Evolutionary conservation across 2,888 invertebrate genomes (phyloP).

Genomic region (Cenopis cana): DNA sequence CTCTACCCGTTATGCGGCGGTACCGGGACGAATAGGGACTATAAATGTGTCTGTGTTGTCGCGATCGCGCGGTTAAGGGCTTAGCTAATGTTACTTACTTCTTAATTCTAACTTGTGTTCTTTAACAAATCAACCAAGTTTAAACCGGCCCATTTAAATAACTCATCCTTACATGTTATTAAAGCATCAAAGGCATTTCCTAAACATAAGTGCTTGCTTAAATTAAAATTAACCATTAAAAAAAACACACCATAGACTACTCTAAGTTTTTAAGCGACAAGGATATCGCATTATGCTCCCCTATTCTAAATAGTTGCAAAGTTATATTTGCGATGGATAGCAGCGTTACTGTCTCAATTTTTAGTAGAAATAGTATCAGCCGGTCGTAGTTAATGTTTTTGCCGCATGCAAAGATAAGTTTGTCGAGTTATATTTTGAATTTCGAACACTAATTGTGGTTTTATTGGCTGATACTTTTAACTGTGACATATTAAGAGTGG

Average conservation of each 20-base stretch:
- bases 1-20: too few relatives aligned
- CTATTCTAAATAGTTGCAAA: conserved; percentile 45
- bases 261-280: conserved; percentile 57
- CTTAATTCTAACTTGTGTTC: too few relatives aligned
- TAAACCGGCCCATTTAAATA: conserved; percentile 1
- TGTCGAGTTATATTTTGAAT: conserved; percentile 46
- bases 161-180: conserved; percentile 27
- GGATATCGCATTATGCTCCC: conserved; percentile 62
- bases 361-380: neutral
- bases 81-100: too few relatives aligned
- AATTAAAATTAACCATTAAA: conserved; percentile 41
- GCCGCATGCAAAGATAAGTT: neutral
- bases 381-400: neutral
- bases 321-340: neutral
- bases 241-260: conserved; percentile 41
- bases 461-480: conserved; percentile 63
- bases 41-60: too few relatives aligned
- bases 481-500: conserved; percentile 63
- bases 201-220: conserved; percentile 26
- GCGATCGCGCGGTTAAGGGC: too few relatives aligned
- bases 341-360: neutral
- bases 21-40: too few relatives aligned
- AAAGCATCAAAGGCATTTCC: conserved; percentile 38
- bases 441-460: conserved; percentile 61
- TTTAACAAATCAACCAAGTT: too few relatives aligned